These are phyloP conservation scores for Poeciliopsis presidionis DNA, from an alignment of 2,797 vertebrate genomes.

Conservation along the genomic window DNA sequence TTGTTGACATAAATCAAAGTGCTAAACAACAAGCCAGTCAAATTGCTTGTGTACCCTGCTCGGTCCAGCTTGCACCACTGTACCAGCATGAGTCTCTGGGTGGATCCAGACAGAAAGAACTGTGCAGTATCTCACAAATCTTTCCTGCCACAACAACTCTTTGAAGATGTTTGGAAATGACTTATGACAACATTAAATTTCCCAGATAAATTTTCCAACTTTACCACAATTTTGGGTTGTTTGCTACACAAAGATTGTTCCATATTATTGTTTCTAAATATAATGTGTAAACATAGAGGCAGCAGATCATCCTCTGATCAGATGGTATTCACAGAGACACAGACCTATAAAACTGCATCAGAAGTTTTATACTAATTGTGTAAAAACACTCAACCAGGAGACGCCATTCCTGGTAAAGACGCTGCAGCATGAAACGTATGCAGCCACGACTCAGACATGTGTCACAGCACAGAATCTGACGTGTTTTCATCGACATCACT, in stretches of 20 bases:
- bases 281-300: neutral
- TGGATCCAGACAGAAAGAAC: neutral
- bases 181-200: neutral
- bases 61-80: neutral
- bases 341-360: neutral
- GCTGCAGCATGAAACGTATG: neutral
- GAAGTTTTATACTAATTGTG: neutral
- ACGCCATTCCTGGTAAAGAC: neutral
- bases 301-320: neutral
- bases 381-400: neutral
- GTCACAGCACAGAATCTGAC: neutral
- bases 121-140: neutral
- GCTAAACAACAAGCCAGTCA: neutral
- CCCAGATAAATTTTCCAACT: neutral
- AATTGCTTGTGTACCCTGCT: too few relatives aligned
- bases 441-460: neutral
- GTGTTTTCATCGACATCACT: neutral
- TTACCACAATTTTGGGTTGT: neutral
- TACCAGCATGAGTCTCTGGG: neutral
- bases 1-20: neutral
- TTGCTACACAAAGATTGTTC: neutral
- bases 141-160: neutral
- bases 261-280: neutral
- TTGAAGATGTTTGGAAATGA: neutral
- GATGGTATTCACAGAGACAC: neutral